Percentiles rank a stretch among this genome's conserved stretches.
phyloP scores from a whole-genome alignment of 2,113 vertebrate species.

The Deroptyus accipitrinus region DNA sequence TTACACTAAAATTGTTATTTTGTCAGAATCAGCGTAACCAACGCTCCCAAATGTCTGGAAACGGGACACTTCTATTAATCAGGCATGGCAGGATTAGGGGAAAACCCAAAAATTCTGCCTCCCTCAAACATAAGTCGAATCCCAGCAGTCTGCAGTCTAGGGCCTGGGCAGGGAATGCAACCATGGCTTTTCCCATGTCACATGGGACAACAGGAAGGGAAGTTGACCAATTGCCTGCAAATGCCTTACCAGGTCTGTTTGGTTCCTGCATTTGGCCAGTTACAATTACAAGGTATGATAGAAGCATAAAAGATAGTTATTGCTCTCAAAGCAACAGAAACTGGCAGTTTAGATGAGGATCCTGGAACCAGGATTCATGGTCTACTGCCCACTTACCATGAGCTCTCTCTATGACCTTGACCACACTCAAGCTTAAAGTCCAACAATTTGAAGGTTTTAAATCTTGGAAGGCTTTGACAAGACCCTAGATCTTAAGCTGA shows the following conservation, averaged over 20 bases:
- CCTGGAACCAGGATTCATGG: background rate
- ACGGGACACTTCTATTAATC: background rate
- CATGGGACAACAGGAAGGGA: background rate
- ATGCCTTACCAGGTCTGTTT: background rate
- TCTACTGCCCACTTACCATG: background rate
- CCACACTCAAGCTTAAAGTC: background rate
- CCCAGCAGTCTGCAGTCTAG: background rate
- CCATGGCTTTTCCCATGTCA: background rate
- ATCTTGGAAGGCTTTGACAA: background rate
- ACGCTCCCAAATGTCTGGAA: background rate
- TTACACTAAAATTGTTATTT: conserved; percentile 46
- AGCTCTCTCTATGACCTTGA: background rate
- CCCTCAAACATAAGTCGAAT: too few relatives aligned
- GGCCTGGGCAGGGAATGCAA: background rate
- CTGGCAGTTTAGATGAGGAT: background rate
- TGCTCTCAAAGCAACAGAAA: background rate
- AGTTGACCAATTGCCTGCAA: background rate
- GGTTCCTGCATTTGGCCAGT: background rate
- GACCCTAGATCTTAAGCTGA: background rate
- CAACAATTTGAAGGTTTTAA: background rate
- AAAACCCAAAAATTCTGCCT: background rate
- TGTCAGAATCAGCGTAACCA: background rate
- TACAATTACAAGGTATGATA: background rate
- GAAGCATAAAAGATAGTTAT: background rate
- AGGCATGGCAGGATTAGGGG: background rate